Evolutionary conservation across 2,113 vertebrate species (phyloP).

Genomic region (Anthoscopus minutus): DNA sequence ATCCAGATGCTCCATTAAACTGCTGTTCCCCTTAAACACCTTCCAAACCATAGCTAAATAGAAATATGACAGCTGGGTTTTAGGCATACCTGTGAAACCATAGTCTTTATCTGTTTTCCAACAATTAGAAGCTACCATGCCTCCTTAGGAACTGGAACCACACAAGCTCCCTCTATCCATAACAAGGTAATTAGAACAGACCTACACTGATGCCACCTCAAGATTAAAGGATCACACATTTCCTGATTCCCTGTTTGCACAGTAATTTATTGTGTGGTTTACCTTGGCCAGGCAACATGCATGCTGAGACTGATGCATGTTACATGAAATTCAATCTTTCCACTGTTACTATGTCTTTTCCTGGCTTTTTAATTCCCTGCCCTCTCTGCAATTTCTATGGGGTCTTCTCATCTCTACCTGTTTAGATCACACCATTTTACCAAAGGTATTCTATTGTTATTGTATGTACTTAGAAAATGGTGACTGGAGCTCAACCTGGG

Average conservation of each 20-base stretch:
- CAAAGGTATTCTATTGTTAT: neutral
- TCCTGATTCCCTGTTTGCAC: neutral
- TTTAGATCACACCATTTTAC: neutral
- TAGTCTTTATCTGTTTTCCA: neutral
- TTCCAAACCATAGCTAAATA: neutral
- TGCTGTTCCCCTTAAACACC: conserved; percentile 2
- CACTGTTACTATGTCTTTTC: neutral
- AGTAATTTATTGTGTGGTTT: conserved; percentile 13
- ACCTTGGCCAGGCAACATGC: neutral
- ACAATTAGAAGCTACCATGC: neutral
- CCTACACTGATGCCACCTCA: neutral
- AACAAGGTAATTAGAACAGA: neutral
- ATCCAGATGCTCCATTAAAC: conserved; percentile 31
- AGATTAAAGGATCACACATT: neutral
- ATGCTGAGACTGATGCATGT: neutral
- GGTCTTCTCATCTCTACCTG: neutral
- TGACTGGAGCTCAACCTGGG: neutral
- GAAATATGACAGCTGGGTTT: neutral
- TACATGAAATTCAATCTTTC: neutral
- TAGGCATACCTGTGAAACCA: neutral
- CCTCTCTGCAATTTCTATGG: neutral
- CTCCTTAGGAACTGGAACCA: neutral
- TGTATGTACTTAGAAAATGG: neutral
- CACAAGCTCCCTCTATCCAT: neutral
- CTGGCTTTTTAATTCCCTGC: neutral